phyloP scores from a whole-genome alignment of 2,113 vertebrate genomes.

The Genyomyrus donnyi region DNA sequence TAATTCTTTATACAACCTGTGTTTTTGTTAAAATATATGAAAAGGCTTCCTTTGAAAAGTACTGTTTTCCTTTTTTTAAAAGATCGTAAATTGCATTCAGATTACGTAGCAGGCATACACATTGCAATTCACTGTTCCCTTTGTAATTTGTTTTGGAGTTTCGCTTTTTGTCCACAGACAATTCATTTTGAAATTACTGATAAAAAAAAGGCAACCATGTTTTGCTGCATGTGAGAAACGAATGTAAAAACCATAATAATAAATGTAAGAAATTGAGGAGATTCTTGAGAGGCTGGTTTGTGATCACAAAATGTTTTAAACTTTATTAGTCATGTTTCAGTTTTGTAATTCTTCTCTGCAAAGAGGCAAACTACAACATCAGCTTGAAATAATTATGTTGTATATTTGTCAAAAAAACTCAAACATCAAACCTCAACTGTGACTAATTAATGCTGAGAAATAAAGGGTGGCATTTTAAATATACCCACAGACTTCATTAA shows the following conservation, averaged over 20 bases:
- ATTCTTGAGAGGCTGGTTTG: neutral
- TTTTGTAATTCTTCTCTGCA: neutral
- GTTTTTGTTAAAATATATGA: constrained; percentile 27
- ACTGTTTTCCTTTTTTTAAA: constrained; percentile 25
- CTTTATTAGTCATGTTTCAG: neutral
- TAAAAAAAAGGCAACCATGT: neutral
- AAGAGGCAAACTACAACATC: neutral
- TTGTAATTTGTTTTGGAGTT: constrained; percentile 40
- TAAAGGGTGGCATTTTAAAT: neutral
- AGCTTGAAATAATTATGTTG: neutral
- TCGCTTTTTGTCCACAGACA: constrained; percentile 25
- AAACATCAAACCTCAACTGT: neutral
- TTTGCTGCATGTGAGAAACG: neutral
- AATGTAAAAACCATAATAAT: neutral
- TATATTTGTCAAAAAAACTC: neutral
- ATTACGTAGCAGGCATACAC: constrained; percentile 44
- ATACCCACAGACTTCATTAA: neutral
- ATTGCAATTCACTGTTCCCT: constrained; percentile 33
- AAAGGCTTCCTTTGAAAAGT: constrained; percentile 22
- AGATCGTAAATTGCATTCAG: constrained; percentile 46
- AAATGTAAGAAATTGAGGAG: neutral
- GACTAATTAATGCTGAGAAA: neutral
- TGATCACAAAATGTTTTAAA: neutral
- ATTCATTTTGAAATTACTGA: constrained; percentile 21
- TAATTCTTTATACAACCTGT: neutral